These are phyloP conservation scores for Coptodon rendalli DNA, from an alignment of 2,113 vertebrate genomes.

Conservation along the genomic window DNA sequence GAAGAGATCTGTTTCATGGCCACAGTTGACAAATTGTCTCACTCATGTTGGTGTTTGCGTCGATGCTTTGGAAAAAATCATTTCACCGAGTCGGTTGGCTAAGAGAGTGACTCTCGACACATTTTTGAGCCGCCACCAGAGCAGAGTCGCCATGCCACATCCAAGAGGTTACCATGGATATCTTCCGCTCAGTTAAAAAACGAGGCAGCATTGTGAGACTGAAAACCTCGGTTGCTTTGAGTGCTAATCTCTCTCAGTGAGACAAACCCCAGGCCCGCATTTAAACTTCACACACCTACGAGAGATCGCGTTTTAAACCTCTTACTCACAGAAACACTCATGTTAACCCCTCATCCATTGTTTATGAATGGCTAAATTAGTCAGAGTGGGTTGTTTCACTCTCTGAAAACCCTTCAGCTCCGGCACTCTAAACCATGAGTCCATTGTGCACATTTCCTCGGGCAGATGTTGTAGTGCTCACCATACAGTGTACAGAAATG, in stretches of 20 bases:
- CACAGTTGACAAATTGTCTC: neutral
- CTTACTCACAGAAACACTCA: neutral
- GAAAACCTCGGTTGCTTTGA: neutral
- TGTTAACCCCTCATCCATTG: conserved; percentile 31
- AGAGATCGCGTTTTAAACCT: neutral
- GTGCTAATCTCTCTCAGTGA: neutral
- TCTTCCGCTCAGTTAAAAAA: neutral
- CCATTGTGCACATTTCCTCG: neutral
- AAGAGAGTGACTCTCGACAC: neutral
- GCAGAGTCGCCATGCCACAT: neutral
- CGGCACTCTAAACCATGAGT: neutral
- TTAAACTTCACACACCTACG: neutral
- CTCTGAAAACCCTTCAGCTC: neutral
- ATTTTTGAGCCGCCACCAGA: neutral
- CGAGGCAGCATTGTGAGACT: neutral
- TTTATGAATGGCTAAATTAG: conserved; percentile 46
- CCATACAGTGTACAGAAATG: neutral
- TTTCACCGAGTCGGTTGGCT: neutral
- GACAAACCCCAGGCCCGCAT: neutral
- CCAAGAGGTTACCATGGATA: conserved; percentile 30
- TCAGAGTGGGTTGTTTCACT: conserved; percentile 10
- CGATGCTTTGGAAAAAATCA: neutral
- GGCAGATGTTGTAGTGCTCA: neutral
- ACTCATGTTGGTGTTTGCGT: neutral
- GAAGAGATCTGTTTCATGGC: neutral